Conservation (phyloP, 2,797 vertebrate genomes). For the Gambelia wislizenii region DNA sequence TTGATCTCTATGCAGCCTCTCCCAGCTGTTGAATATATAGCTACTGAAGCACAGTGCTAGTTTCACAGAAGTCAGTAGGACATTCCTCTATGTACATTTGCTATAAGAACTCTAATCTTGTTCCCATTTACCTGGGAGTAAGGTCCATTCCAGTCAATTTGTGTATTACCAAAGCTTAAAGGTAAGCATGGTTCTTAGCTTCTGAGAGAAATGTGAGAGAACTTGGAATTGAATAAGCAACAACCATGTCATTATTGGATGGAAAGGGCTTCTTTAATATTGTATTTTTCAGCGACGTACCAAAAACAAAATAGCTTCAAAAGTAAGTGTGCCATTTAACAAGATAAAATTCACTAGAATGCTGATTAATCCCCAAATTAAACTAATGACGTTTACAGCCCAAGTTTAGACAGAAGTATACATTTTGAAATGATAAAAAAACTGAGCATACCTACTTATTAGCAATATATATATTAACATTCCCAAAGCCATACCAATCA, state of each 20-base stretch:
- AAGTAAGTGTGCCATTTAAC: not conserved
- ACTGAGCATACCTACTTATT: not conserved
- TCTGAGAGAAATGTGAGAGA: not conserved
- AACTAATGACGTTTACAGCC: not conserved
- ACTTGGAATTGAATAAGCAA: not conserved
- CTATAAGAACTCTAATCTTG: too few relatives aligned
- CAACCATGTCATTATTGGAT: not conserved
- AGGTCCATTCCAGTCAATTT: not conserved
- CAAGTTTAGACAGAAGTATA: not conserved
- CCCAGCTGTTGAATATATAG: not conserved
- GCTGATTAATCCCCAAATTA: not conserved
- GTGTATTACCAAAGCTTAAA: not conserved
- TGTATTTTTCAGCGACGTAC: not conserved
- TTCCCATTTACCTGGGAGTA: too few relatives aligned
- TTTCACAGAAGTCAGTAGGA: too few relatives aligned
- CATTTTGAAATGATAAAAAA: not conserved
- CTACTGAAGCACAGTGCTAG: not conserved
- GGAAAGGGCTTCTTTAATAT: not conserved
- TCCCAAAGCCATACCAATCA: not conserved
- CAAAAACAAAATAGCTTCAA: not conserved
- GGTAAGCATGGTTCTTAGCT: not conserved
- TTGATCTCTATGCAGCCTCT: not conserved
- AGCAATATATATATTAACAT: not conserved
- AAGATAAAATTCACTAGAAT: not conserved
- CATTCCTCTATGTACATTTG: too few relatives aligned